A percentile compares a stretch with the other conserved stretches of the same genome.
phyloP scores from a whole-genome alignment of 2,797 vertebrate species.

The Enteromius fasciolatus region DNA sequence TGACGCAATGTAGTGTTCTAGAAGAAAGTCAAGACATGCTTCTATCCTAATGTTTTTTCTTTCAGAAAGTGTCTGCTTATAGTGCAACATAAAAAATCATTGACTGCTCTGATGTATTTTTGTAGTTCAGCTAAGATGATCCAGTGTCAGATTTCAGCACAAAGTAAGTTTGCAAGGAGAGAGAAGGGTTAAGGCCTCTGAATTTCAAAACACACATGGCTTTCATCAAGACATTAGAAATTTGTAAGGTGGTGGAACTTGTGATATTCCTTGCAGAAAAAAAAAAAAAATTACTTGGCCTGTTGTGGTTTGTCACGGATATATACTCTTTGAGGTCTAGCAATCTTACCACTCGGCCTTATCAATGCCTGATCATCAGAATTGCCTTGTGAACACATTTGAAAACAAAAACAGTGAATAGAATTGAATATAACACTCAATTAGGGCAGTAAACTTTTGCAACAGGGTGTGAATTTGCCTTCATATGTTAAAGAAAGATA shows the following conservation, averaged over 20 bases:
- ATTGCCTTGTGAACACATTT: conserved; percentile 30
- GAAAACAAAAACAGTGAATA: conserved; percentile 46
- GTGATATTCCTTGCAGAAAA: conserved; percentile 51
- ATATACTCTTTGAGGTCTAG: conserved; percentile 41
- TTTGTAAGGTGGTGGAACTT: conserved; percentile 51
- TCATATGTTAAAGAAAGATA: conserved; percentile 19
- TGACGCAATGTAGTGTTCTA: conserved; percentile 36
- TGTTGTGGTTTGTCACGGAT: conserved; percentile 46
- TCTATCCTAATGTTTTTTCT: neutral
- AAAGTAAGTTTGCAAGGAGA: neutral
- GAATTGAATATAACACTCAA: conserved; percentile 34
- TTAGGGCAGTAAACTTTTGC: conserved; percentile 14
- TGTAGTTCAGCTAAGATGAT: conserved; percentile 3
- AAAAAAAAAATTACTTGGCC: conserved; percentile 27
- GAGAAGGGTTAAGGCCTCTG: conserved; percentile 48
- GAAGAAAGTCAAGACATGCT: conserved; percentile 12
- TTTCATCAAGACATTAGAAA: conserved; percentile 62
- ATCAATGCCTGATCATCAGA: conserved; percentile 30
- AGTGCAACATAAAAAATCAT: neutral
- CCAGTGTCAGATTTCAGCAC: conserved; percentile 6
- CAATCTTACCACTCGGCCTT: conserved; percentile 27
- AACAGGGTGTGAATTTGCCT: conserved; percentile 37
- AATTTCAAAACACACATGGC: conserved; percentile 59
- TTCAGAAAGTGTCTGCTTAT: neutral
- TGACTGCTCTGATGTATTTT: neutral